phyloP scores from a whole-genome alignment of 2,113 vertebrate genomes.

The Aspidoscelis tigris region DNA sequence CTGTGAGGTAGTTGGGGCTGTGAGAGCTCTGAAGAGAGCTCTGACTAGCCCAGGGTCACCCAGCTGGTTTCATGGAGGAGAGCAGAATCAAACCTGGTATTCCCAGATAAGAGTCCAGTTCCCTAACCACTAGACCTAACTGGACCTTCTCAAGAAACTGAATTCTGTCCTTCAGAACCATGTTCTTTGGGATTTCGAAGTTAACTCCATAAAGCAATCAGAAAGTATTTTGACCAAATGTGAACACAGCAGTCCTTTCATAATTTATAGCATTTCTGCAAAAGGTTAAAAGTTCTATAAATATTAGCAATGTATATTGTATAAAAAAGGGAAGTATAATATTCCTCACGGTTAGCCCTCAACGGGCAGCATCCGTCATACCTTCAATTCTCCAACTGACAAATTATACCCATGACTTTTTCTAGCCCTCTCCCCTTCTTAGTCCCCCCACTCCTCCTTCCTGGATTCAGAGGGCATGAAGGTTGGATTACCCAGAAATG shows the following conservation, averaged over 20 bases:
- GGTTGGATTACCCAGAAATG: conserved; percentile 30
- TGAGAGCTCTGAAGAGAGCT: too few relatives aligned
- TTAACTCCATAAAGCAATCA: not conserved
- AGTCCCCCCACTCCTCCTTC: not conserved
- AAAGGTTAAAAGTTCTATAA: not conserved
- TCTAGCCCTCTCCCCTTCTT: not conserved
- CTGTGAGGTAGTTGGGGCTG: too few relatives aligned
- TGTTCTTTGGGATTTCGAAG: not conserved
- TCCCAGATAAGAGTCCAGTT: too few relatives aligned
- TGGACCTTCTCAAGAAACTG: not conserved
- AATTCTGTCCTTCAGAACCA: not conserved
- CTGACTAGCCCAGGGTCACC: too few relatives aligned
- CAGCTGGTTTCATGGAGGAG: too few relatives aligned
- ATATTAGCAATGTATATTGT: not conserved
- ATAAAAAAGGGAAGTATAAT: not conserved
- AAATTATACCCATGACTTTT: not conserved
- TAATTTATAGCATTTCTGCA: not conserved
- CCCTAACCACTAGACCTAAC: too few relatives aligned
- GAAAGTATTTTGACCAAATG: not conserved
- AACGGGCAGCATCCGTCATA: not conserved
- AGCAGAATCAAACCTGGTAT: too few relatives aligned
- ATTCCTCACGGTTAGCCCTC: not conserved
- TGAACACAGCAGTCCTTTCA: not conserved
- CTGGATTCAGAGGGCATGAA: not conserved
- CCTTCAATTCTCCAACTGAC: not conserved